Evolutionary conservation across 64 coral and sea anemone species (phyloP), one percentile per base, ranked within the genome.

Genomic region (Astreopora myriophthalma): DNA sequence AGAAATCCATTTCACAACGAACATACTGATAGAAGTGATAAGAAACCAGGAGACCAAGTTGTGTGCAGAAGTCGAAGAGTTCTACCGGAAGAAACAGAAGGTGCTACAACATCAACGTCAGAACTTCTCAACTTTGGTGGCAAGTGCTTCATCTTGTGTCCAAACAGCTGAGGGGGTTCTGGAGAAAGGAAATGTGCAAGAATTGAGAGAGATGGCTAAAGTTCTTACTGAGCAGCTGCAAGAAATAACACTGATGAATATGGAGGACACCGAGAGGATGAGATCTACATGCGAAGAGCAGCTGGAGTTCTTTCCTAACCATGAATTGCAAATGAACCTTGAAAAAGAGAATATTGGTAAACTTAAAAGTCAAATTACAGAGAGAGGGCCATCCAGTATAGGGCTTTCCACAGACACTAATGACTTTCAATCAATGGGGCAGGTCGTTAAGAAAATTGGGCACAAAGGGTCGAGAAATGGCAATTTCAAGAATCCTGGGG

Each of bases 391-490:
- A 13, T 34, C 67, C 7, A 60, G 69, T 33, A 33, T 61, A 23
- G 70, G 7, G 14, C 74, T 34, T 31, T 46, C 91, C 3, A 85
- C 16, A 23, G 49, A 28, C 16, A 16, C 35, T 16, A 23, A 79
- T 5, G 44, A 65, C 1, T 29, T 77, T 28, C 38, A 42, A 16
- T 32, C n/a, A 19, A 74, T 94, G 20, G 95, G 95, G 2, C 74
- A 86, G 34, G 92, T 97, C 7, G 48, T 97, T 62, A 88, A 94
- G 78, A 97, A 90, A 79, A 85, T 97, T 94, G 95, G 95, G 28
- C 95, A 85, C 26, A 97, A 90, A 34, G 95, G 95, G 0, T 87
- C 91, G 17, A 97, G 84, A 23, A 97, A 82, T 70, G 95, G 91
- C 13, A 87, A 87, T 60, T 97, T 97, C 78, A 97, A 94, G 61